Evolutionary conservation across 2,113 vertebrate genomes (phyloP), one percentile per base, ranked within the genome.

Genomic region (Globicephala melas): DNA sequence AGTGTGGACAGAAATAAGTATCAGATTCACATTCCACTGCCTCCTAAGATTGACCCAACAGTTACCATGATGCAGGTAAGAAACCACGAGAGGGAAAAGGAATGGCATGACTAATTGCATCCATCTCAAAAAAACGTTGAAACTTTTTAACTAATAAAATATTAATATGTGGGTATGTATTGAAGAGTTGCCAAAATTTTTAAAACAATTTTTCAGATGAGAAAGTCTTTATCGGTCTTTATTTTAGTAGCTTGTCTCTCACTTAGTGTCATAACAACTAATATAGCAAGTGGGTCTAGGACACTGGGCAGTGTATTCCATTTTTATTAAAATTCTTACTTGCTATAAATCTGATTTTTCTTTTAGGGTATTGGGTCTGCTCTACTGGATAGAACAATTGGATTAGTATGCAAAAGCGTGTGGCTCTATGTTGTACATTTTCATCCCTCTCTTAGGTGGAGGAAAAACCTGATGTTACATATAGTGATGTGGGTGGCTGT

Each of bases 21-120:
- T 93, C 99, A 99, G 98, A 99, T 99, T 98, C 99, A 99, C 89
- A 99, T 99, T 68, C 99, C 99, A 7, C 98, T 99, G 96, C 99
- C 99, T 98, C 99, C 99, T 4, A 99, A 99, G 98, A 99, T 99
- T 94, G 99, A 99, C 97, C 99, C 99, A 41, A 99, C 99, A 1
- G 99, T 99, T 96, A 99, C 99, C 63, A 99, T 99, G 99, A 99
- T 99, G 99, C 99, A 99, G 99, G 99, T 99, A 97, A 98, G 98
- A 95, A 85, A 92, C 17, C 20, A 3, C 0, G 41, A 47, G 28
- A 82, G 21, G 58, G 65, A 23, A 70, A 58, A 82, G 41, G 50
- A 94, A n/a, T 73, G 47, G 23, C 14, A 28, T 65, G 38, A 50
- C 41, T 85, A 91, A 1, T 58, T 89, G 2, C 17, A 60, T 89